These are phyloP conservation scores for Eptatretus burgeri DNA, from an alignment of 2,113 vertebrate genomes.

Conservation along the genomic window DNA sequence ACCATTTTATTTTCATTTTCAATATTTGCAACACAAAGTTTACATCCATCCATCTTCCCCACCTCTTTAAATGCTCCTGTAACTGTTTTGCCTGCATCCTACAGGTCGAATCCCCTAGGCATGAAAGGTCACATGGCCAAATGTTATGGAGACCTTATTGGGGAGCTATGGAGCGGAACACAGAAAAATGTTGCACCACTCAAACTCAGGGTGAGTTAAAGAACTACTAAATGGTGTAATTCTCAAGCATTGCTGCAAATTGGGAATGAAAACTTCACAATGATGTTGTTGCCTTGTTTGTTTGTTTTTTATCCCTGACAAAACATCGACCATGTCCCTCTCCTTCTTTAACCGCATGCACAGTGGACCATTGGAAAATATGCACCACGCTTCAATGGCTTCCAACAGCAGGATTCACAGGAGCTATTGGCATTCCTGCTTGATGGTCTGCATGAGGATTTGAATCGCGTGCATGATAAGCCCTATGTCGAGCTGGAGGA, in stretches of 20 bases:
- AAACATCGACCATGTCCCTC: too few relatives aligned
- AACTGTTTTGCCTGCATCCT: neutral
- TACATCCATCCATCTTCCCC: too few relatives aligned
- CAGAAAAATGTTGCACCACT: conserved; percentile 87
- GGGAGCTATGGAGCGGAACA: conserved; percentile 90
- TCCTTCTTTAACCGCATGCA: neutral
- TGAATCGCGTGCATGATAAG: conserved; percentile 84
- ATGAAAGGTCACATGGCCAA: conserved; percentile 99
- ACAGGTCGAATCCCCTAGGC: conserved; percentile 77
- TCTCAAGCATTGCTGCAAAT: neutral
- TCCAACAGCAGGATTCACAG: conserved; percentile 93
- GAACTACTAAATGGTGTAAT: neutral
- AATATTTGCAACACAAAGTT: too few relatives aligned
- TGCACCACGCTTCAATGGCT: conserved; percentile 81
- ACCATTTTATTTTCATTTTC: too few relatives aligned
- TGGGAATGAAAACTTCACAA: conserved; percentile 10
- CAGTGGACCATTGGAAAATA: conserved; percentile 99
- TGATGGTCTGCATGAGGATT: conserved; percentile 90
- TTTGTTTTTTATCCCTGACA: neutral
- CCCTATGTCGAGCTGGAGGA: conserved; percentile 91
- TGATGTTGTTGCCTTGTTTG: neutral
- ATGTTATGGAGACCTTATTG: conserved; percentile 84
- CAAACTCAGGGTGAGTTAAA: conserved; percentile 45
- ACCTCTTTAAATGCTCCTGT: too few relatives aligned
- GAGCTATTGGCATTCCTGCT: conserved; percentile 84